Base-by-base conservation (phyloP, 2,113 vertebrate species). In the Larimichthys crocea region DNA sequence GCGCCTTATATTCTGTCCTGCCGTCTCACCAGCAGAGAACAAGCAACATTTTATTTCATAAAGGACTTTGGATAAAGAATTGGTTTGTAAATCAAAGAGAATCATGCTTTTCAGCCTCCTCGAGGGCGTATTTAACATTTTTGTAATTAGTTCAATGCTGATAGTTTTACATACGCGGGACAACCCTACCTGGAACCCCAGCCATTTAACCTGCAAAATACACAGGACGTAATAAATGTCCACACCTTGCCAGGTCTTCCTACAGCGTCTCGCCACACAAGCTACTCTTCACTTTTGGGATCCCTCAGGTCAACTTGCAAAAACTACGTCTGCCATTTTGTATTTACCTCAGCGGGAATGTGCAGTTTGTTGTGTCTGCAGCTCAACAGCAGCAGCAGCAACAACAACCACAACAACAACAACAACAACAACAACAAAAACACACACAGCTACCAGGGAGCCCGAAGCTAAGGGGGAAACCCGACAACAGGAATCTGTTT, bases 271-370 rank as follows among this genome's bases (percentile, higher is more conserved):
- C 80, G 86, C 93, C 90, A 94, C 91, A 94, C 80, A 86, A 90
- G 94, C 95, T 79, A 93, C 93, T 94, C 90, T 92, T 64, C 44
- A 84, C 86, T 91, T 82, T 93, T 83, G 92, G 89, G 69, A 95
- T 95, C 97, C 96, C 97, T 97, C 96, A 94, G 95, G 95, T 92
- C 91, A 86, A 91, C 89, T 91, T 94, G 90, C 80, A 92, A 88
- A 88, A 90, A 79, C 72, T 61, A 55, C 19, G 29, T 89, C 87
- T 85, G 89, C 89, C 86, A 82, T 90, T 89, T 74, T 86, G 83
- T 83, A 84, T 76, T 92, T 85, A 88, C 84, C 89, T 93, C 88
- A 91, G 65, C 52, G 89, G 85, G 79, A 87, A 88, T 57, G 79
- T 89, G 86, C 83, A 60, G 90, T 89, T 74, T 75, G 72, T 85